Evolutionary conservation across 2,888 invertebrate genomes (phyloP), one percentile per base, ranked within the genome.

Genomic region (Alloplasta piceator): DNA sequence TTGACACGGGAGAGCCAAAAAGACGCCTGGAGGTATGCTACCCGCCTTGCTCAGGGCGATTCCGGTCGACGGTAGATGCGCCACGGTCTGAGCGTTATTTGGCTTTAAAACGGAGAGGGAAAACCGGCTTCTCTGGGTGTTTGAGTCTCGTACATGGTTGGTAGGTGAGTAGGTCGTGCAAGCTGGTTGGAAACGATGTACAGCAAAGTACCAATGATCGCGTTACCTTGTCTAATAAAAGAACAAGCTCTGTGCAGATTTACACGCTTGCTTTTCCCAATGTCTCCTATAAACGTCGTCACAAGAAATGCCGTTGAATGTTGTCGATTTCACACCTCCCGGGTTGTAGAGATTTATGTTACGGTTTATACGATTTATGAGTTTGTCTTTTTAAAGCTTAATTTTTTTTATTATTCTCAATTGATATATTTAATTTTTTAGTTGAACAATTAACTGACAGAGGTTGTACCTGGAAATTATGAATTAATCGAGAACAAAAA

Each of bases 91-190:
- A 4, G 46, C 12, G 52, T 26, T 41, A 14, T 55, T 12, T 58
- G 46, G 55, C 46, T 16, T 61, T 64, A 2, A 10, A 61, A 61
- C 66, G 39, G 64, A 66, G 58, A 80, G 67, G 68, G 60, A 72
- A 78, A 84, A 82, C 78, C 79, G 66, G 75, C 77, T 75, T 56
- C 39, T 26, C 36, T 26, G 2, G 38, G 43, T 43, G 14, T 64
- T 50, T 50, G 5, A 26, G 16, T 38, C 10, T 12, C 6, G 6
- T 16, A 55, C 36, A 52, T 52, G 56, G 68, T 78, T 52, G 77
- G 78, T 82, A 82, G 82, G 80, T 80, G 83, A 83, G 79, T 83
- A 60, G 82, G 79, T 82, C 81, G 67, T 14, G 39, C 36, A 16
- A 48, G 26, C 12, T 12, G 26, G 26, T 26, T 26, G 56, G 6